phyloP scores from a whole-genome alignment of 2,888 invertebrate species.

The Autographa pulchrina region DNA sequence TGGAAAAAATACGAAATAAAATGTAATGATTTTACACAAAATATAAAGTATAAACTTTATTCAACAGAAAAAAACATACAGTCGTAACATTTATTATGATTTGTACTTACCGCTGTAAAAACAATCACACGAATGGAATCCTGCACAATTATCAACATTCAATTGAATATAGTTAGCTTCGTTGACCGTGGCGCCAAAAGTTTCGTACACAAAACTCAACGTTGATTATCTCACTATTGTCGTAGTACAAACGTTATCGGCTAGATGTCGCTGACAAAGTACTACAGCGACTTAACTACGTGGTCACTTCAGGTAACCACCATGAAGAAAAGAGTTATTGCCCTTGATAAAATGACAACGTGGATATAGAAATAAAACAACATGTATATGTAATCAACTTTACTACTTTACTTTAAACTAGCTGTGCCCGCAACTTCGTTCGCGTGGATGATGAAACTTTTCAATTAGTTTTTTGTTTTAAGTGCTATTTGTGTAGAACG shows the following conservation, averaged over 20 bases:
- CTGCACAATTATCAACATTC: neutral
- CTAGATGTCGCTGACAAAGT: neutral
- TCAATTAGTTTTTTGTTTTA: too few species aligned
- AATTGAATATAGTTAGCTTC: neutral
- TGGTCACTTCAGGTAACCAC: too few species aligned
- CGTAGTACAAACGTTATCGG: neutral
- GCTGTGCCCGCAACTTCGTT: too few species aligned
- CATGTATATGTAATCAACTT: too few species aligned
- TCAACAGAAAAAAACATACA: conserved; percentile 1
- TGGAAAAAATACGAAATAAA: conserved; percentile 6
- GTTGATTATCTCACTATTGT: neutral
- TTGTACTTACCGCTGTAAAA: conserved; percentile 1
- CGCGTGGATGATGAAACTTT: too few species aligned
- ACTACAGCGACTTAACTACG: neutral
- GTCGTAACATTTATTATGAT: neutral
- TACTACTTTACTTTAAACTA: too few species aligned
- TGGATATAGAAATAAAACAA: too few species aligned
- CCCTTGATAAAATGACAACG: too few species aligned
- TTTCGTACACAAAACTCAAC: conserved; percentile 1
- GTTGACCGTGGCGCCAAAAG: neutral
- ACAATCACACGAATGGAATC: neutral
- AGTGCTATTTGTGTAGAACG: too few species aligned
- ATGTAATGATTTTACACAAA: conserved; percentile 1
- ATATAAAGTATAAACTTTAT: conserved; percentile 1
- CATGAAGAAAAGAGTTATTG: too few species aligned